These are phyloP conservation scores for Rhinolophus sinicus DNA, from an alignment of 2,113 vertebrate genomes.

Conservation along the genomic window DNA sequence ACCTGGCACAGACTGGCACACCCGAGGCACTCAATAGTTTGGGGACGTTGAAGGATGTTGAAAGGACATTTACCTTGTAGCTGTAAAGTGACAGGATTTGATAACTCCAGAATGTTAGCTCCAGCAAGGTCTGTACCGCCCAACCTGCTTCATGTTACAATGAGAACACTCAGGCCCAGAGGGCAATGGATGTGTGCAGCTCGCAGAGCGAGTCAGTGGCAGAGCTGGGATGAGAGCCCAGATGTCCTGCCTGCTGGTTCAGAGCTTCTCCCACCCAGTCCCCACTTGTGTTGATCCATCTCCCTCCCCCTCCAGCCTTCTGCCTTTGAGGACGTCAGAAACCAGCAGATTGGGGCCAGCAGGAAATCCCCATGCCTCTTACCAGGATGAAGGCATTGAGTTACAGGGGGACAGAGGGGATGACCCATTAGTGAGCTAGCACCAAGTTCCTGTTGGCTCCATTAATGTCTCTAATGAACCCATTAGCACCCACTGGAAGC, in stretches of 20 bases:
- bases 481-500: neutral
- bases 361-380: constrained; percentile 50
- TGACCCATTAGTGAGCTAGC: constrained; percentile 18
- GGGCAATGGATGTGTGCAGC: neutral
- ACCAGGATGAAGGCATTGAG: neutral
- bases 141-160: neutral
- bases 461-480: constrained; percentile 45
- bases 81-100: neutral
- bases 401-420: constrained; percentile 47
- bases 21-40: neutral
- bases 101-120: neutral
- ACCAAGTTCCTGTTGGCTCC: constrained; percentile 38
- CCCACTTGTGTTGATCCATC: no score
- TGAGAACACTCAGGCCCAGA: neutral
- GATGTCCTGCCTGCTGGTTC: neutral
- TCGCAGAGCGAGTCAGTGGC: neutral
- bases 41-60: neutral
- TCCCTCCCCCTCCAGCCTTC: neutral
- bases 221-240: neutral
- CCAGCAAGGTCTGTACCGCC: neutral
- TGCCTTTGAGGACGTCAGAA: constrained; percentile 37
- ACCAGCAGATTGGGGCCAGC: neutral
- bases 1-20: neutral
- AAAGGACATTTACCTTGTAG: neutral
- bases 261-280: neutral